A percentile compares a stretch with the other conserved stretches of the same genome.
Evolutionary conservation across 2,888 invertebrate species (phyloP).

Genomic region (Tenthredo notha): DNA sequence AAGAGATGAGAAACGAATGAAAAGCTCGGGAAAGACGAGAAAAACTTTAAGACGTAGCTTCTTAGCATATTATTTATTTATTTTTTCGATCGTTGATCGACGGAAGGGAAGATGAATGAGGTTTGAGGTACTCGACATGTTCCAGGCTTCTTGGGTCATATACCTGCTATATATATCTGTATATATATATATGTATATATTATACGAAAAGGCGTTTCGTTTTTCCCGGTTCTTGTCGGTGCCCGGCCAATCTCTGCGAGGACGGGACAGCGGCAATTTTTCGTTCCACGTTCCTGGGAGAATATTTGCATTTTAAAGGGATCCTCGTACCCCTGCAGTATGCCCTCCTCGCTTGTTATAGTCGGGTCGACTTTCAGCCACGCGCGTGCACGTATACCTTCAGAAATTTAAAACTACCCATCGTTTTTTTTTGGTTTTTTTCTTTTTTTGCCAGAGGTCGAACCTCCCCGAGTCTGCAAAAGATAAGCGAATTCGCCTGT

Average conservation of each 20-base stretch:
- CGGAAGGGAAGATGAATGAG: slow-evolving; percentile 22
- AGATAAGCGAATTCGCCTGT: background rate
- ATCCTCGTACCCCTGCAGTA: slow-evolving; percentile 56
- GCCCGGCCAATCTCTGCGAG: slow-evolving; percentile 60
- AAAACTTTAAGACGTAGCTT: background rate
- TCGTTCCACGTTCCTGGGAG: slow-evolving; percentile 58
- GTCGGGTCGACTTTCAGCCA: slow-evolving; percentile 13
- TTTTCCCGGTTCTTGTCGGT: slow-evolving; percentile 15
- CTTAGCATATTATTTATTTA: background rate
- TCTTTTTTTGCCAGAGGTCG: background rate
- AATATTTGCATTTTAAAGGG: slow-evolving; percentile 72
- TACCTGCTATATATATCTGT: background rate
- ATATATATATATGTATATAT: background rate
- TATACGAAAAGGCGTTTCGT: slow-evolving; percentile 14
- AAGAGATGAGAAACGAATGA: background rate
- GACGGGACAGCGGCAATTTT: slow-evolving; percentile 66
- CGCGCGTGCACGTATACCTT: background rate
- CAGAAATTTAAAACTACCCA: slow-evolving; percentile 25
- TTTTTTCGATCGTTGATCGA: background rate
- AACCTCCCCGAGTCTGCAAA: background rate
- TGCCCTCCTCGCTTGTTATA: slow-evolving; percentile 11
- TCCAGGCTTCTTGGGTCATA: background rate
- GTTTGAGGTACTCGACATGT: slow-evolving; percentile 7
- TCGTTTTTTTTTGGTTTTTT: background rate
- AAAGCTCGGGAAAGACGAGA: background rate